Base-by-base conservation (phyloP, 2,113 vertebrate genomes). In the Proterorhinus semilunaris region DNA sequence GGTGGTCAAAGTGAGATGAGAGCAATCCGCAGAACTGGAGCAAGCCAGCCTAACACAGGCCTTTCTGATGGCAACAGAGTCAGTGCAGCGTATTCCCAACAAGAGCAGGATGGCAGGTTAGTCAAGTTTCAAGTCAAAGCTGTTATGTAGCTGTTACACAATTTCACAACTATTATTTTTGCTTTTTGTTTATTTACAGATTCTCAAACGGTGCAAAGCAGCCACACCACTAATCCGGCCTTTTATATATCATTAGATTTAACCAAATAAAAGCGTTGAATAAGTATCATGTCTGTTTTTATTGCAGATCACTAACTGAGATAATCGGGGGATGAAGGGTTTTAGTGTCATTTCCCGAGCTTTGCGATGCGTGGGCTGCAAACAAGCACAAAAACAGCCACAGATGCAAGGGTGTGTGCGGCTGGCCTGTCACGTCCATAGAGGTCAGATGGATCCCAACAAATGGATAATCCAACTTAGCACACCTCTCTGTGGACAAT, bases 391-490 rank as follows among this genome's bases (percentile, higher is more conserved):
- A 85, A 87, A 85, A 82, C 62, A 82, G 52, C 68, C 81, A 79
- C 88, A 92, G 87, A 92, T 90, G 87, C 83, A 82, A 71, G 65
- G 77, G 72, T 42, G 68, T 81, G 81, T 86, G 81, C 81, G 78
- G 53, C 74, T 84, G 87, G 82, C 85, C 82, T 68, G 68, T 66
- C 66, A 62, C 66, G 16, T 86, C 79, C 71, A 82, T 66, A 51
- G 58, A 44, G 86, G 88, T 89, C 89, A 86, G 71, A 83, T 72
- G 79, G 81, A 86, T 84, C 83, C 80, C 85, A 83, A 86, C 87
- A 90, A 90, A 82, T 87, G 82, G 90, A 91, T 91, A 90, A 92
- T 92, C 89, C 90, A 72, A 72, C 80, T 91, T 89, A 90, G 73
- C 83, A 91, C 90, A 92, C 91, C 89, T 91, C 89, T 90, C 87